Evolutionary conservation across 2,888 invertebrate genomes (phyloP), one percentile per base, ranked within the genome.

Genomic region (Sturmia bella): DNA sequence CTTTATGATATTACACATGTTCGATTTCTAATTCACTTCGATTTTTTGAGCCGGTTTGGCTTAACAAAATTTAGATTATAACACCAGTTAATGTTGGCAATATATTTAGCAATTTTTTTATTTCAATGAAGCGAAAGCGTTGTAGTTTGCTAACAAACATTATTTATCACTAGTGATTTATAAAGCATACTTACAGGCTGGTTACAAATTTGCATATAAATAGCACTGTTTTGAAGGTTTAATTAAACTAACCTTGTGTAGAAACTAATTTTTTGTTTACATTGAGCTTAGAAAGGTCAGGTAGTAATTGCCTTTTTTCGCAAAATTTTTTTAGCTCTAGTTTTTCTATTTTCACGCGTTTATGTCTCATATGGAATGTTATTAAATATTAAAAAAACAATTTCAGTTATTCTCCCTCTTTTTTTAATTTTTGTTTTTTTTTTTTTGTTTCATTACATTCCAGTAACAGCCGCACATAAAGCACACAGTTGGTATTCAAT

Each of bases 371-470:
- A 24, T 41, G 59, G 15, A n/a, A 61, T 61, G 39, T 59, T 41
- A 9, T 1, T 24, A 24, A 43, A 41, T 57, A n/a, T 15, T 24
- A 41, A 17, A 5, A 32, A 45, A 17, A 5, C 6, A 21, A 15
- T 61, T 45, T 45, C 32, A 45, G 17, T 32, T 17, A 41, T 32
- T 48, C 48, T 32, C 6, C 17, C 45, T 9, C 43, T 48, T 57
- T 41, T 13, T 4, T 32, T 12, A 15, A 59, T 57, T 27, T 21
- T 39, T 48, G 7, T 66, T 54, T 37, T 37, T 74, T 66, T 39
- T 73, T 73, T 45, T 12, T 37, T 66, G 24, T 41, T 50, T 59
- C 50, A 66, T 66, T 66, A 59, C 66, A 75, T 75, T 66, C 50
- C 39, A 41, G 27, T 6, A 17, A 57, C 48, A 48, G 48, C 2